Conservation (phyloP, 2,888 invertebrate species). For the Notodonta ziczac region DNA sequence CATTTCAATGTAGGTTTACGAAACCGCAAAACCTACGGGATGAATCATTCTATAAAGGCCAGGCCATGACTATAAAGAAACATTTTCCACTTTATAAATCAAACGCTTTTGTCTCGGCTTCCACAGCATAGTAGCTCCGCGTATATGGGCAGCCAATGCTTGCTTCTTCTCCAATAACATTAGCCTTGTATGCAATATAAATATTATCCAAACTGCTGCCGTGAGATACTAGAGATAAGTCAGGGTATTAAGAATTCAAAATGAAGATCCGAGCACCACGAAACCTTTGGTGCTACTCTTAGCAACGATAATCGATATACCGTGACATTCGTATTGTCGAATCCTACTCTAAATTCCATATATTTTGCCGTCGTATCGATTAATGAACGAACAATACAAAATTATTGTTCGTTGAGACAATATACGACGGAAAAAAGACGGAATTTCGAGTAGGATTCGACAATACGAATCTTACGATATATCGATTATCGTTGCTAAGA, state of each 20-base stretch:
- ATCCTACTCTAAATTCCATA: too few species aligned
- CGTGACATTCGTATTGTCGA: too few species aligned
- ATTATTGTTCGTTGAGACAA: too few species aligned
- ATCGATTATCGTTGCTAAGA: too few species aligned
- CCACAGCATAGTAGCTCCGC: background rate
- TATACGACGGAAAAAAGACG: too few species aligned
- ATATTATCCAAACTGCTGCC: constrained; percentile 59
- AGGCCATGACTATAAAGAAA: constrained; percentile 11
- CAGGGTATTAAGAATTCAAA: constrained; percentile 9
- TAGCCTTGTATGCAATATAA: constrained; percentile 51
- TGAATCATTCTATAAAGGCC: constrained; percentile 21
- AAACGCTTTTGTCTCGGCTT: background rate
- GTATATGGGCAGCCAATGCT: constrained; percentile 18
- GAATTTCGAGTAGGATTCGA: too few species aligned
- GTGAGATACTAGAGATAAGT: constrained; percentile 40
- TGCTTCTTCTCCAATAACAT: constrained; percentile 37
- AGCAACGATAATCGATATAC: too few species aligned
- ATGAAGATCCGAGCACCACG: background rate
- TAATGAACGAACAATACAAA: too few species aligned
- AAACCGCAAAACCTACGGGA: constrained; percentile 25
- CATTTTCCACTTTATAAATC: constrained; percentile 2
- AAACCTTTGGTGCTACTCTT: background rate
- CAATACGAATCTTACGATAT: too few species aligned
- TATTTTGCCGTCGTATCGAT: too few species aligned
- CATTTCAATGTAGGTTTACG: constrained; percentile 13